Evolutionary conservation across 2,888 invertebrate genomes (phyloP).

Genomic region (Toxonevra muliebris): DNA sequence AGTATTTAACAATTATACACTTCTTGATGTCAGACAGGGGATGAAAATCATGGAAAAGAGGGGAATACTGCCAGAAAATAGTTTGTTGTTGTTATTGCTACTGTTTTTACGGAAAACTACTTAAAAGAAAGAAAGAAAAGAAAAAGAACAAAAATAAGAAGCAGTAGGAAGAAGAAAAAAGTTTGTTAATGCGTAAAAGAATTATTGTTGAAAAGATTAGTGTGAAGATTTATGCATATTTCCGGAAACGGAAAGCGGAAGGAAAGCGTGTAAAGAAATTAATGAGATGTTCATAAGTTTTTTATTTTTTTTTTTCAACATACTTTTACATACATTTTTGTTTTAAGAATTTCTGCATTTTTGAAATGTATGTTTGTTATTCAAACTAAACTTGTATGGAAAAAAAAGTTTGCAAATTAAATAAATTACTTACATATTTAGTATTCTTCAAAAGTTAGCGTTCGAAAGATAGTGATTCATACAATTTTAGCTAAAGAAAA

Average conservation of each 20-base stretch:
- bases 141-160: background rate
- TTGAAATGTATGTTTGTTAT: too few species aligned
- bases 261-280: conserved; percentile 6
- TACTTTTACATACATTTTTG: too few species aligned
- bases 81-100: conserved; percentile 5
- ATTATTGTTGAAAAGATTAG: conserved; percentile 40
- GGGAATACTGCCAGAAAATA: background rate
- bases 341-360: too few species aligned
- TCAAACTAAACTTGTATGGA: too few species aligned
- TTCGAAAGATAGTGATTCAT: background rate
- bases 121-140: background rate
- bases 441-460: too few species aligned
- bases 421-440: too few species aligned
- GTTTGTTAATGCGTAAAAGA: conserved; percentile 39
- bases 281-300: conserved; percentile 22
- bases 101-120: too few species aligned
- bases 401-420: too few species aligned
- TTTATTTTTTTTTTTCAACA: too few species aligned
- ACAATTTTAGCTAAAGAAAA: background rate
- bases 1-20: conserved; percentile 1
- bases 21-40: background rate
- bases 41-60: background rate
- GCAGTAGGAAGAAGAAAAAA: conserved; percentile 24
- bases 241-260: background rate
- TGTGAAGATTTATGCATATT: conserved; percentile 30